Evolutionary conservation across 2,888 invertebrate species (phyloP), one percentile per base, ranked within the genome.

Genomic region (Galerucella calmariensis): DNA sequence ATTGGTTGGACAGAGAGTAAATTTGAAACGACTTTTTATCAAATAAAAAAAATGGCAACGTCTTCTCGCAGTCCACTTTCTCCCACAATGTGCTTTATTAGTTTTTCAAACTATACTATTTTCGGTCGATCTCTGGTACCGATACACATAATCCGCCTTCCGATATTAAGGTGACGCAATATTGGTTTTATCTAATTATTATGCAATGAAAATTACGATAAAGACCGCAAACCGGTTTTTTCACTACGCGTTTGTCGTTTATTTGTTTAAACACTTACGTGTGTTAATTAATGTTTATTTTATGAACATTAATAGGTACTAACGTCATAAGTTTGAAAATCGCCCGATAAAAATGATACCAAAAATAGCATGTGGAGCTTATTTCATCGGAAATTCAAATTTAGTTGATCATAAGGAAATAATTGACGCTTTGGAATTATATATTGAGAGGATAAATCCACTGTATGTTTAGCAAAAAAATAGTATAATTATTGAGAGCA

Each of bases 31-130:
- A 27, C 4, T 27, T 27, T 27, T 27, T 2, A 27, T 1, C 27
- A 53, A n/a, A 53, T 53, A 53, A 53, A 53, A 8, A 53, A 53
- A 53, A 53, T 16, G 2, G 14, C 16, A 9, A 53, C 53, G 8
- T 9, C 16, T 80, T 81, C 79, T 81, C 80, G 79, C 82, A 77
- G 72, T 73, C 74, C 78, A 82, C 82, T 82, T 82, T 82, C 82
- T 82, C 82, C 78, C 27, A 69, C 51, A 53, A 69, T 20, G 78
- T 78, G 77, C 78, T 74, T 79, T 81, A 70, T 73, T 69, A 56
- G 73, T 56, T 69, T 59, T 59, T 24, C 59, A 59, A 66, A 58
- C 44, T 69, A 66, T 69, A 65, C 51, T 65, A n/a, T 65, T 73
- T 73, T 44, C 35, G 35, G 35, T 35, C 62, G 41, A 62, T 62